A percentile compares a stretch with the other conserved stretches of the same genome.
Evolutionary conservation across 2,888 invertebrate genomes (phyloP).

Genomic region (Tinea semifulvella): DNA sequence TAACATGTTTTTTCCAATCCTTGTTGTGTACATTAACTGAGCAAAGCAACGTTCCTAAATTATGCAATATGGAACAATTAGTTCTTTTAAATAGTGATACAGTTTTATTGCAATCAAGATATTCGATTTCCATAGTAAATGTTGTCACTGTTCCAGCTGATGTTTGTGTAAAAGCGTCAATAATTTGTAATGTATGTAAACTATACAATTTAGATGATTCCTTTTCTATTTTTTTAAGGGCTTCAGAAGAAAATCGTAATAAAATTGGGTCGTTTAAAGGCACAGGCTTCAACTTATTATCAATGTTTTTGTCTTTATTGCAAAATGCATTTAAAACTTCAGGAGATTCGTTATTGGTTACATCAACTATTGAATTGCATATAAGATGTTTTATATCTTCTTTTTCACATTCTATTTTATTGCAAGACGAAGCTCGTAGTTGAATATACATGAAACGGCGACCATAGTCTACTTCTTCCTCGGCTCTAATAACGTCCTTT

Average conservation of each 20-base stretch:
- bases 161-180: conserved; percentile 34
- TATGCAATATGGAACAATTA: conserved; percentile 33
- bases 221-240: conserved; percentile 38
- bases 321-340: conserved; percentile 61
- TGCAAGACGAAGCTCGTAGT: conserved; percentile 36
- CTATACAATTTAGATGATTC: conserved; percentile 31
- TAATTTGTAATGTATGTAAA: conserved; percentile 32
- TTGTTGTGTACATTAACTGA: conserved; percentile 37
- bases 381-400: conserved; percentile 44
- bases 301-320: conserved; percentile 33
- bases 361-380: conserved; percentile 62
- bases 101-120: conserved; percentile 38
- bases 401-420: conserved; percentile 32
- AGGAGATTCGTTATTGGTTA: conserved; percentile 39
- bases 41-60: conserved; percentile 37
- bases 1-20: conserved; percentile 32
- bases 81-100: conserved; percentile 25
- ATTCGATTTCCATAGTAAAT: conserved; percentile 32
- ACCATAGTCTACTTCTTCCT: conserved; percentile 38
- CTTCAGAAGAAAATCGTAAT: conserved; percentile 27
- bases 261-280: conserved; percentile 36
- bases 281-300: conserved; percentile 26
- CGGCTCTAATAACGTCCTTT: conserved; percentile 37
- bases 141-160: conserved; percentile 37
- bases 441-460: conserved; percentile 40